These are phyloP conservation scores for Recurvirostra avosetta DNA, from an alignment of 2,113 vertebrate genomes.

Conservation along the genomic window DNA sequence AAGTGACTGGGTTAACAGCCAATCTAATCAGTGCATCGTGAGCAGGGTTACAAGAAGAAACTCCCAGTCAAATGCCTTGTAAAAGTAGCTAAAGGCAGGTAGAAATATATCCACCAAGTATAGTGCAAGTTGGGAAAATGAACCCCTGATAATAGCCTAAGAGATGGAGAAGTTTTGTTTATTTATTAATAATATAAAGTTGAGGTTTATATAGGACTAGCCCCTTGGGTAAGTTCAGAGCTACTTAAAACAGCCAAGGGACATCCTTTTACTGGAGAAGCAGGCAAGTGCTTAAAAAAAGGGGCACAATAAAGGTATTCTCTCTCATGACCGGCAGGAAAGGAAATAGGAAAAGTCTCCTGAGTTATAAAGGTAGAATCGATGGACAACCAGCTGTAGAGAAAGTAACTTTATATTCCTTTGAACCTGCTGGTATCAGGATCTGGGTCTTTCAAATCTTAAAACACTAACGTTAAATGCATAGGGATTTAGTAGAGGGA, in stretches of 20 bases:
- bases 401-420: background rate
- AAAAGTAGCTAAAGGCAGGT: background rate
- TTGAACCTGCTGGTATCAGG: background rate
- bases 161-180: background rate
- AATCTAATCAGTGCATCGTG: background rate
- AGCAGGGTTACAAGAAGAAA: background rate
- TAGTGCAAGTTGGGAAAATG: slow-evolving; percentile 18
- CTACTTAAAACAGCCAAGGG: background rate
- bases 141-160: background rate
- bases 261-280: background rate
- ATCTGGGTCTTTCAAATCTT: background rate
- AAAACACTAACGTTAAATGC: background rate
- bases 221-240: background rate
- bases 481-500: background rate
- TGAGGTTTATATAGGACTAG: background rate
- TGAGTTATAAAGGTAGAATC: slow-evolving; percentile 17
- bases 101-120: slow-evolving; percentile 1
- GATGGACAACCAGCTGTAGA: background rate
- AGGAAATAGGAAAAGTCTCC: slow-evolving; percentile 22
- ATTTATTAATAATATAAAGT: background rate
- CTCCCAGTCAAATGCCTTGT: background rate
- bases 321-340: background rate
- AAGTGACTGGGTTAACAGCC: background rate
- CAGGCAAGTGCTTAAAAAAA: background rate
- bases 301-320: background rate